Evolutionary conservation across 2,888 invertebrate genomes (phyloP).

Genomic region (Synanthedon tipuliformis): DNA sequence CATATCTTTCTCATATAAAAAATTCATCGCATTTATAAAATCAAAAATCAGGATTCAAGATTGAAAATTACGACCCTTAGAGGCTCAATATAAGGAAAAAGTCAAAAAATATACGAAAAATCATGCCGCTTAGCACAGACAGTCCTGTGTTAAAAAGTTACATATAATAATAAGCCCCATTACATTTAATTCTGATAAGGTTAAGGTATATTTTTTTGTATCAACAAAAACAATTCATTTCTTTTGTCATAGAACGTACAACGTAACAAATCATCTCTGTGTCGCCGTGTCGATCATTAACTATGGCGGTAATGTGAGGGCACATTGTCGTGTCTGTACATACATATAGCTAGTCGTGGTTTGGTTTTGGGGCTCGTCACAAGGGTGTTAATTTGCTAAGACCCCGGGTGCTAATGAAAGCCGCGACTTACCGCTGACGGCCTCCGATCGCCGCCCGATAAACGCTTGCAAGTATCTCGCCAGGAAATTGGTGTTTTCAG

Average conservation of each 20-base stretch:
- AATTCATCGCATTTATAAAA: no score
- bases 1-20: no score
- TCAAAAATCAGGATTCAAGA: no score
- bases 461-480: conserved; percentile 46
- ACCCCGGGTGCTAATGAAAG: conserved; percentile 58
- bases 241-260: neutral
- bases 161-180: no score
- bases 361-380: conserved; percentile 20
- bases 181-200: no score
- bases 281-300: neutral
- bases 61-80: no score
- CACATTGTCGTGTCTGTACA: conserved; percentile 11
- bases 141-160: no score
- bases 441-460: conserved; percentile 45
- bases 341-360: neutral
- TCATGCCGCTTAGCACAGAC: no score
- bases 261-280: conserved; percentile 4
- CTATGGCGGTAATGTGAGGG: conserved; percentile 28
- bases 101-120: no score
- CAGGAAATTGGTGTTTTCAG: conserved; percentile 63
- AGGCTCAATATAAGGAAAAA: no score
- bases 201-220: no score
- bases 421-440: conserved; percentile 53
- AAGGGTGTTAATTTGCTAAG: conserved; percentile 66
- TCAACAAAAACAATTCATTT: no score